Evolutionary conservation across 2,888 invertebrate species (phyloP).

Genomic region (Ischnura elegans): DNA sequence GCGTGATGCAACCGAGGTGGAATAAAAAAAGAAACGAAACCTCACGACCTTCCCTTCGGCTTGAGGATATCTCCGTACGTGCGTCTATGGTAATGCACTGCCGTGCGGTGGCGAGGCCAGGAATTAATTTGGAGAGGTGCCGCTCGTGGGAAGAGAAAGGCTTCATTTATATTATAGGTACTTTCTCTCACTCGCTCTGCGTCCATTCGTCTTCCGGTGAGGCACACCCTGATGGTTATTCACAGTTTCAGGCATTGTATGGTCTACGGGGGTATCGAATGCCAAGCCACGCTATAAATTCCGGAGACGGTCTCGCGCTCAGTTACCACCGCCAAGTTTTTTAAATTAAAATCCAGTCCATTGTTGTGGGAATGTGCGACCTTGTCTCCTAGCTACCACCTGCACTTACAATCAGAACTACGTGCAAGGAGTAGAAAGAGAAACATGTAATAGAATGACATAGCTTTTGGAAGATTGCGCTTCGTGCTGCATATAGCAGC

Average conservation of each 20-base stretch:
- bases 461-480: too few relatives aligned
- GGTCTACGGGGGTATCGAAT: neutral
- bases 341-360: neutral
- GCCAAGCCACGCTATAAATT: neutral
- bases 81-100: neutral
- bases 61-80: neutral
- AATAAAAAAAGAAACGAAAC: neutral
- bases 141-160: neutral
- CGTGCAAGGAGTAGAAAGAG: neutral
- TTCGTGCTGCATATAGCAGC: too few relatives aligned
- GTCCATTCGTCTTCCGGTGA: neutral
- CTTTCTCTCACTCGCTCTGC: neutral
- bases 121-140: neutral
- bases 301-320: neutral
- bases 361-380: neutral
- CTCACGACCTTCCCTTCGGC: neutral
- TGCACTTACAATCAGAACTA: neutral
- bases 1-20: constrained; percentile 5
- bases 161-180: neutral
- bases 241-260: neutral
- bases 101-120: neutral
- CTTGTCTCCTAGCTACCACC: neutral
- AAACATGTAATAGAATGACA: neutral
- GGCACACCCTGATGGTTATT: neutral
- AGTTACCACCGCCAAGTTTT: neutral